Evolutionary conservation across 2,797 vertebrate species (phyloP).

Genomic region (Monodelphis domestica): DNA sequence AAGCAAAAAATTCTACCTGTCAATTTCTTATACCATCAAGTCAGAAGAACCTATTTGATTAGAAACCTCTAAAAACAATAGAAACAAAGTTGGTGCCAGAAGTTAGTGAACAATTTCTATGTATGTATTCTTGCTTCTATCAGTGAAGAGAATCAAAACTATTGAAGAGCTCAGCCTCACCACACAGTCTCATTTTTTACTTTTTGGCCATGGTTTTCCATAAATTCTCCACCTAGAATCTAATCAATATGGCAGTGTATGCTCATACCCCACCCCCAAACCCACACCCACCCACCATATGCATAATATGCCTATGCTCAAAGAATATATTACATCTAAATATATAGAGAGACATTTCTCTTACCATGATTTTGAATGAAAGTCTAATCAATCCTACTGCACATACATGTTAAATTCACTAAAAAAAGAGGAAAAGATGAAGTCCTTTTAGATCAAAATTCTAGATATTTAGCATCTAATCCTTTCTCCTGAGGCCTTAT

Average conservation of each 20-base stretch:
- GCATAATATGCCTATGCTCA: not conserved
- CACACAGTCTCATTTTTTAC: not conserved
- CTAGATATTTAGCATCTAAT: not conserved
- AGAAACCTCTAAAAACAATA: slow-evolving; percentile 15
- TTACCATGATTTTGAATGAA: not conserved
- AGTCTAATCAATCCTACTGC: not conserved
- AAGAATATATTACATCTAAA: not conserved
- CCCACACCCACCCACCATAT: no score
- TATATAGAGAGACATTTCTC: not conserved
- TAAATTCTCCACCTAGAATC: not conserved
- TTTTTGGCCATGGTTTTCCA: not conserved
- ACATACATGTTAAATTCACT: not conserved
- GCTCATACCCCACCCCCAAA: no score
- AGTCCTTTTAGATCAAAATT: not conserved
- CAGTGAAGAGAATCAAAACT: not conserved
- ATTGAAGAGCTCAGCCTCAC: not conserved
- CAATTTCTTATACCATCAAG: not conserved
- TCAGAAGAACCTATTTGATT: slow-evolving; percentile 14
- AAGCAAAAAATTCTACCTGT: slow-evolving; percentile 32
- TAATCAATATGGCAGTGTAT: not conserved
- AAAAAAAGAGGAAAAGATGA: not conserved
- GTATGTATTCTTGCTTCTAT: not conserved
- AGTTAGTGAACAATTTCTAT: not conserved
- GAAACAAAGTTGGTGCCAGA: slow-evolving; percentile 28
- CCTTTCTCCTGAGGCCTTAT: not conserved